phyloP scores from a whole-genome alignment of 2,888 invertebrate genomes.

The Prosopocoilus inquinatus region DNA sequence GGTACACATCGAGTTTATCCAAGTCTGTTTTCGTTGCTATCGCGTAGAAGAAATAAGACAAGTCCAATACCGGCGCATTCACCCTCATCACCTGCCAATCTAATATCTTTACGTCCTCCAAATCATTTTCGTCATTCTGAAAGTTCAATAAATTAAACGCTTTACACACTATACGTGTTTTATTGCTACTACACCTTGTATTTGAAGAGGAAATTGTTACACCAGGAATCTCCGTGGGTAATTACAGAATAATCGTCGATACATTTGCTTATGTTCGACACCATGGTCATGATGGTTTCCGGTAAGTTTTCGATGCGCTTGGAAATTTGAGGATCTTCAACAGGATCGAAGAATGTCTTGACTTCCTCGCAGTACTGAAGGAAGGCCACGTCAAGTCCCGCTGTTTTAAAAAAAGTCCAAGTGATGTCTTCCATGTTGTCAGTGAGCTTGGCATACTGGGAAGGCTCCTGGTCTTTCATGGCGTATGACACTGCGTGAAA shows the following conservation, averaged over 20 bases:
- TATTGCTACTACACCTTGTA: conserved; percentile 21
- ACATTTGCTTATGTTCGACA: not conserved
- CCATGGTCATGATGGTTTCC: too few species aligned
- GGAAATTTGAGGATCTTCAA: too few species aligned
- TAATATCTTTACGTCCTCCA: conserved; percentile 1
- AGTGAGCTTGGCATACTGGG: conserved; percentile 6
- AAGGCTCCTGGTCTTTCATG: conserved; percentile 22
- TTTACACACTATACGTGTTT: conserved; percentile 30
- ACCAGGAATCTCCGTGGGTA: conserved; percentile 13
- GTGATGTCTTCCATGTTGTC: too few species aligned
- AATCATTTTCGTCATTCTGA: not conserved
- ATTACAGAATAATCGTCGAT: not conserved
- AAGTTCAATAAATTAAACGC: not conserved
- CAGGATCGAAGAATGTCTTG: too few species aligned
- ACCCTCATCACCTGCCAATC: conserved; percentile 8
- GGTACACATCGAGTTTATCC: not conserved
- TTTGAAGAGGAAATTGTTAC: conserved; percentile 3
- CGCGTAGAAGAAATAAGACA: conserved; percentile 9
- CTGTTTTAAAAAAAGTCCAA: too few species aligned
- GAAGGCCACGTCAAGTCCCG: too few species aligned
- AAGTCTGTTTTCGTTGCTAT: conserved; percentile 2
- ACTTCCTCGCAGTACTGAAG: too few species aligned
- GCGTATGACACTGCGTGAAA: conserved; percentile 31
- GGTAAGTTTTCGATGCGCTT: too few species aligned
- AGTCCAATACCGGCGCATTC: conserved; percentile 1